These are phyloP conservation scores for Gari tellinella DNA, from an alignment of 2,888 invertebrate genomes.

Conservation along the genomic window DNA sequence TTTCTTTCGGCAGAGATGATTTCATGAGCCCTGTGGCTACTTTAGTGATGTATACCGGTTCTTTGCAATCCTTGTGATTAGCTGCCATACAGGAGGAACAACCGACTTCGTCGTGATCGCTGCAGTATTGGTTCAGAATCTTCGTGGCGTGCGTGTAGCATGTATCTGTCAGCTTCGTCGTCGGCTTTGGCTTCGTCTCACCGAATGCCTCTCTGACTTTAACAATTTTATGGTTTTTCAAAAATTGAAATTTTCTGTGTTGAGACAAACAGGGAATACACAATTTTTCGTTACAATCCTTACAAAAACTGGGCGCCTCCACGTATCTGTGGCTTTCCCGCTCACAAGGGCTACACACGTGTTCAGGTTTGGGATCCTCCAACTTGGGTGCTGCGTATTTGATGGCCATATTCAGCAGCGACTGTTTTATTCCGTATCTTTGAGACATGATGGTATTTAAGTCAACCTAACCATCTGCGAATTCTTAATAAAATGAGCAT, in stretches of 20 bases:
- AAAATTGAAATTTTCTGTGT: conserved; percentile 48
- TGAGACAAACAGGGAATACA: conserved; percentile 40
- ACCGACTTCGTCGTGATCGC: conserved; percentile 45
- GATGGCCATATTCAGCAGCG: conserved; percentile 30
- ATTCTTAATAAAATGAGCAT: too few relatives aligned
- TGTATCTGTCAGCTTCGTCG: conserved; percentile 20
- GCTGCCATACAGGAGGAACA: conserved; percentile 52
- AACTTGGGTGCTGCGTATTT: conserved; percentile 41
- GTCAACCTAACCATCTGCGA: too few relatives aligned
- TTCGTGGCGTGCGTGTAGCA: conserved; percentile 36
- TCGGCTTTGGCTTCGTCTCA: conserved; percentile 6
- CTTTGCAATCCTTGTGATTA: conserved; percentile 42
- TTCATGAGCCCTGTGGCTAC: conserved; percentile 31
- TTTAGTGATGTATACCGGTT: conserved; percentile 38
- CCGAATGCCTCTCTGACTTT: conserved; percentile 26
- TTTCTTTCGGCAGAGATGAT: conserved; percentile 27
- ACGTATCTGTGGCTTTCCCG: conserved; percentile 27
- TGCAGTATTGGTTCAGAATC: conserved; percentile 40
- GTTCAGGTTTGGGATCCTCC: conserved; percentile 33
- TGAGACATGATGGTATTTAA: background rate
- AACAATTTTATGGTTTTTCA: conserved; percentile 38
- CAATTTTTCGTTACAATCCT: conserved; percentile 49
- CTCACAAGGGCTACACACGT: conserved; percentile 41
- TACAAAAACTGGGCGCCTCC: conserved; percentile 39
- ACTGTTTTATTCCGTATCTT: conserved; percentile 47